Base-by-base conservation (phyloP, 23 tunicate species). In the Diplosoma virens region DNA sequence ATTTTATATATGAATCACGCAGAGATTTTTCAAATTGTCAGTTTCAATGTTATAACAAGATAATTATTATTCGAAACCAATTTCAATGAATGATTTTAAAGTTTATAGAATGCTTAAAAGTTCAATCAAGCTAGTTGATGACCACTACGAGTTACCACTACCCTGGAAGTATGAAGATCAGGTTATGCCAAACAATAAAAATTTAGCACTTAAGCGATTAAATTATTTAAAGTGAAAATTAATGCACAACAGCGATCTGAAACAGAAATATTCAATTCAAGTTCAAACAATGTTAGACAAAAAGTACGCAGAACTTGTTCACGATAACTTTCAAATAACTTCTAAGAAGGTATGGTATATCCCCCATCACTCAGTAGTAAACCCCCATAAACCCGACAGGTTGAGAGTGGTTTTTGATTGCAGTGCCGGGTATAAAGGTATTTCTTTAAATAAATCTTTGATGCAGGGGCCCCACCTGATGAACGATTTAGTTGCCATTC, bases 391-490 rank as follows among this genome's bases (percentile, higher is more conserved):
- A 29, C 48, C 73, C 33, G 48, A 32, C 30, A 67, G 35, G 34
- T 48, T 67, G 33, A 1, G 6, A 48, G 47, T 17, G n/a, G n/a
- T n/a, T n/a, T n/a, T n/a, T n/a, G n/a, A n/a, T n/a, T n/a, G n/a
- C n/a, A n/a, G n/a, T n/a, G 73, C 73, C 1, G 28, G 35, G 1
- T 33, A 67, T 32, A 47, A 32, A 1, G 48, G 48, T 32, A 11
- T 67, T 31, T 67, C 73, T 23, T 5, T 65, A 1, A 30, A 67
- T 9, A 23, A 30, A 11, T 47, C 14, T 30, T 48, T 67, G 1
- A 31, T 78, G 32, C 83, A 78, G 34, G 83, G 78, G 14, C 83
- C 83, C 41, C 32, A 78, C 37, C 25, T 78, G 22, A 56, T 72
- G 7, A 68, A 67, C 29, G 67, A 18, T 67, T 32, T n/a, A n/a